Conservation (phyloP, 2,113 vertebrate genomes). For the Perca flavescens region DNA sequence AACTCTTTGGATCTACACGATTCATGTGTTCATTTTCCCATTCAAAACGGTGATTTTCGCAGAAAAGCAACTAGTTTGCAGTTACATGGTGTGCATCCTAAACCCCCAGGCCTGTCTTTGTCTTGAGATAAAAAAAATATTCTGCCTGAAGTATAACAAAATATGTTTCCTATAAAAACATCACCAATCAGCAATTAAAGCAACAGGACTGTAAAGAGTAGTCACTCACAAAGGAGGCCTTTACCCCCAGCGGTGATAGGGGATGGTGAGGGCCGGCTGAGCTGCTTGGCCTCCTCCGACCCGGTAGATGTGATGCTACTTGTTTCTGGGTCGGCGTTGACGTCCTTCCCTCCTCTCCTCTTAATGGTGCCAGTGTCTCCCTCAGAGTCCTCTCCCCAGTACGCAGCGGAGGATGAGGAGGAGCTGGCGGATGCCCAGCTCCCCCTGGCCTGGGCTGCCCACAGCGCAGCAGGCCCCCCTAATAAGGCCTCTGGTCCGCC, state of each 20-base stretch:
- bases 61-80: too few species aligned
- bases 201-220: neutral
- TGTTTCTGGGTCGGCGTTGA: constrained; percentile 91
- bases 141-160: neutral
- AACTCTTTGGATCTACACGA: too few species aligned
- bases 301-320: constrained; percentile 89
- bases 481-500: constrained; percentile 85
- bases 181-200: neutral
- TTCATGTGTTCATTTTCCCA: too few species aligned
- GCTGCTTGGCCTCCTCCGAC: constrained; percentile 91
- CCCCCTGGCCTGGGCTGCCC: constrained; percentile 92
- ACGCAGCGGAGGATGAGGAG: constrained; percentile 92
- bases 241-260: constrained; percentile 91
- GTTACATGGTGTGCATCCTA: neutral
- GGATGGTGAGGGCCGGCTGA: constrained; percentile 82
- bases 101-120: neutral
- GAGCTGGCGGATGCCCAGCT: constrained; percentile 93
- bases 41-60: too few species aligned
- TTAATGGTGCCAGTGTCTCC: constrained; percentile 99
- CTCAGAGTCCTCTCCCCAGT: constrained; percentile 98
- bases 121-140: neutral
- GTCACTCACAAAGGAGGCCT: constrained; percentile 89
- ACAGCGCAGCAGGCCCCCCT: constrained; percentile 87
- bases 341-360: constrained; percentile 95
- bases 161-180: neutral